Evolutionary conservation across 2,113 vertebrate species (phyloP).

Genomic region (Trochalopteron elliotii): DNA sequence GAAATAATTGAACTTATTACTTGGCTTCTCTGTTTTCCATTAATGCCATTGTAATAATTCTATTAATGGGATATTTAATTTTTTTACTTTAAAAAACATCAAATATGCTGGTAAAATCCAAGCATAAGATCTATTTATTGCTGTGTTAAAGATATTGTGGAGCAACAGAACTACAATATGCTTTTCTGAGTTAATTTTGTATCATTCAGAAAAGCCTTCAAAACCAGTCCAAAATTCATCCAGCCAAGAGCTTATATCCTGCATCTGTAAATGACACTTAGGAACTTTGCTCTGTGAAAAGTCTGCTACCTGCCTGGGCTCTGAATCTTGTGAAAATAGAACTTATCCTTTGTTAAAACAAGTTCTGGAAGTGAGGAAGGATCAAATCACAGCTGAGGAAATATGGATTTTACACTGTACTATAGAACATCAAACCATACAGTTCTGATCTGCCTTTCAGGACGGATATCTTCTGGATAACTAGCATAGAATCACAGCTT

Average conservation of each 20-base stretch:
- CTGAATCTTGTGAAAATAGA: not conserved
- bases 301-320: not conserved
- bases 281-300: not conserved
- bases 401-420: not conserved
- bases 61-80: not conserved
- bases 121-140: not conserved
- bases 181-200: conserved; percentile 1
- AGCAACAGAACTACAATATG: not conserved
- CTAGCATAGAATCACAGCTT: not conserved
- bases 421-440: not conserved
- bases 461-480: not conserved
- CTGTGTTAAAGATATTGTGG: not conserved
- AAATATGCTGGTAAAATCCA: conserved; percentile 11
- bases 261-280: not conserved
- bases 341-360: not conserved
- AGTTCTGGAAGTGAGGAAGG: not conserved
- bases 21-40: conserved; percentile 16
- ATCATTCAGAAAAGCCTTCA: not conserved
- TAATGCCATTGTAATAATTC: not conserved
- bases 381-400: not conserved
- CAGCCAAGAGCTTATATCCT: not conserved
- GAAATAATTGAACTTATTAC: not conserved
- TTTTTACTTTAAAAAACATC: not conserved
- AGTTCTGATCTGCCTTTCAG: not conserved
- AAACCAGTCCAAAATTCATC: conserved; percentile 15